Evolutionary conservation across 2,113 vertebrate genomes (phyloP).

Genomic region (Pandion haliaetus): DNA sequence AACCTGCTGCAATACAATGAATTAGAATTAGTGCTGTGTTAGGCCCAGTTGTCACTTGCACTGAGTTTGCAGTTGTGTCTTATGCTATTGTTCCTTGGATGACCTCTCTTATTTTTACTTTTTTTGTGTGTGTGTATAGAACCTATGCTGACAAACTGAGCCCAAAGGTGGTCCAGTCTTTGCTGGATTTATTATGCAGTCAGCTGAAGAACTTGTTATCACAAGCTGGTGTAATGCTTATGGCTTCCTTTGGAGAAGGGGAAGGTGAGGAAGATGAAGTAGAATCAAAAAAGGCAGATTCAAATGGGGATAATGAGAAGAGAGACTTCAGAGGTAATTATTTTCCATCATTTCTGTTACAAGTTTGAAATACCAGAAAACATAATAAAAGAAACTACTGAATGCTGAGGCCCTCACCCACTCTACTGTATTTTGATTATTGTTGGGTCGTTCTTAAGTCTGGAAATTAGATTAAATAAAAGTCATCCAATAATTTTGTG

Average conservation of each 20-base stretch:
- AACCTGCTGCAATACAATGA: background rate
- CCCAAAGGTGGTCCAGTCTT: constrained; percentile 93
- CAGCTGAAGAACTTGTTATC: constrained; percentile 95
- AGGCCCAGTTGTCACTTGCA: background rate
- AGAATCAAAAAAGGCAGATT: constrained; percentile 81
- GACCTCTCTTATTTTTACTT: background rate
- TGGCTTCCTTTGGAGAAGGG: constrained; percentile 79
- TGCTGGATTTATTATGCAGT: constrained; percentile 94
- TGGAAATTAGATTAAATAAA: background rate
- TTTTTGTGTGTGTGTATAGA: constrained; percentile 50
- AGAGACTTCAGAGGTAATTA: constrained; percentile 89
- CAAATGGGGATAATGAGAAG: constrained; percentile 81
- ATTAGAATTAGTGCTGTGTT: background rate
- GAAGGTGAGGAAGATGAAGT: constrained; percentile 75
- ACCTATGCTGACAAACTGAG: constrained; percentile 94
- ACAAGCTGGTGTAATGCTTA: constrained; percentile 86
- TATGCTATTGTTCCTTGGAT: background rate
- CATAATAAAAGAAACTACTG: background rate
- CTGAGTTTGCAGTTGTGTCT: background rate
- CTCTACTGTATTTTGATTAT: background rate
- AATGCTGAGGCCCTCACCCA: background rate
- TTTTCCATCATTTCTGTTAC: background rate
- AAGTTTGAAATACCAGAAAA: background rate
- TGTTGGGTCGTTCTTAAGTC: background rate
- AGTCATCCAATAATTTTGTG: background rate